Conservation (phyloP, 1,140 invertebrate species). For the Medauroidea extradentata region DNA sequence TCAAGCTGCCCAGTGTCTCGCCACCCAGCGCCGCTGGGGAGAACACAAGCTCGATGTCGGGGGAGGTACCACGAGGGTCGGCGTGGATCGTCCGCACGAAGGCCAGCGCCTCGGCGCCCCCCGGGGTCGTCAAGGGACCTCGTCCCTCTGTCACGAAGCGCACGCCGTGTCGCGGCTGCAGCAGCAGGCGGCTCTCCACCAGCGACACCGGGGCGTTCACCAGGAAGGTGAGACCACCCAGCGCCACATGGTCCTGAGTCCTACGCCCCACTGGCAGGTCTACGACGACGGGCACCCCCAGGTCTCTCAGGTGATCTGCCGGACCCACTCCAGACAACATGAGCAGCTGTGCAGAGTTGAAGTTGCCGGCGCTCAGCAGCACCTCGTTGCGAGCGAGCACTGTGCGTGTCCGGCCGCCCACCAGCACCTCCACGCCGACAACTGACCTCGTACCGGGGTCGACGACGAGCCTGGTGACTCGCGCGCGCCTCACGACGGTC, state of each 20-base stretch:
- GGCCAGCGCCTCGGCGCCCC: slow-evolving; percentile 50
- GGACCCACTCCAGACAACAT: slow-evolving; percentile 46
- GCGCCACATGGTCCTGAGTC: slow-evolving; percentile 72
- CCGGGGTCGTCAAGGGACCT: slow-evolving; percentile 45
- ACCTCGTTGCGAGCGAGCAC: slow-evolving; percentile 45
- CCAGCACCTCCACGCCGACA: slow-evolving; percentile 47
- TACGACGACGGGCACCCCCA: slow-evolving; percentile 11
- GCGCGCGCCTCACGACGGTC: slow-evolving; percentile 44
- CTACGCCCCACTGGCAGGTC: slow-evolving; percentile 75
- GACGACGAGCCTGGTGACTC: slow-evolving; percentile 44
- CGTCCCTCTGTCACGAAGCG: slow-evolving; percentile 40
- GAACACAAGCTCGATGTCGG: not conserved
- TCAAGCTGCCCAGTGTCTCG: slow-evolving; percentile 35
- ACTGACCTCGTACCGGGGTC: slow-evolving; percentile 46
- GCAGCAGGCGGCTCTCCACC: slow-evolving; percentile 69
- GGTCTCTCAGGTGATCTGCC: slow-evolving; percentile 31
- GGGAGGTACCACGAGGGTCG: not conserved
- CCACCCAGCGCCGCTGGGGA: not conserved
- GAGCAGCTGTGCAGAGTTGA: slow-evolving; percentile 32
- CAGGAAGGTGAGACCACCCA: slow-evolving; percentile 62
- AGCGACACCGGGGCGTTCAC: slow-evolving; percentile 55
- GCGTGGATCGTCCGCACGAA: slow-evolving; percentile 41
- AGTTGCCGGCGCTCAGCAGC: slow-evolving; percentile 41
- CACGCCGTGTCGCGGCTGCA: slow-evolving; percentile 32
- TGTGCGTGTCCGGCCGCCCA: not conserved